Evolutionary conservation across 2,888 invertebrate genomes (phyloP).

Genomic region (Melitaea athalia): DNA sequence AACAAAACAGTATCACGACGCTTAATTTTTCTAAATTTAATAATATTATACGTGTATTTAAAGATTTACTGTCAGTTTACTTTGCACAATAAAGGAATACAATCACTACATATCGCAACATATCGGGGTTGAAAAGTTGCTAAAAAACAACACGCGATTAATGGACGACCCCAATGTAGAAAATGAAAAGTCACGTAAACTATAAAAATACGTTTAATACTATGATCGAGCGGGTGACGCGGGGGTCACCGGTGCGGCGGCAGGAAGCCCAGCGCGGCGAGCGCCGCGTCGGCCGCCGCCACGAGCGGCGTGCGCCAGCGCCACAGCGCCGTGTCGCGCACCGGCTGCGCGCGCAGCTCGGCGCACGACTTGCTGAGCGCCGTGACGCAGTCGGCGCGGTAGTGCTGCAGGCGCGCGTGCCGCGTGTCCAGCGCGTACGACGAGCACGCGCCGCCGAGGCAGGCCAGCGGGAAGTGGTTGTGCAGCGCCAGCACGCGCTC

Average conservation of each 20-base stretch:
- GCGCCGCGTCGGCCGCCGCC: constrained; percentile 85
- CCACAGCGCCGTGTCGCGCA: constrained; percentile 94
- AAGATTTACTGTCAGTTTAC: too few relatives aligned
- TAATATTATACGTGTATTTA: too few relatives aligned
- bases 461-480: constrained; percentile 96
- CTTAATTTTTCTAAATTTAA: too few relatives aligned
- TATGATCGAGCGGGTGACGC: constrained; percentile 45
- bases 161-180: neutral
- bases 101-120: too few relatives aligned
- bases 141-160: too few relatives aligned
- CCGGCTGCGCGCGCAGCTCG: constrained; percentile 90
- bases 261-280: constrained; percentile 88
- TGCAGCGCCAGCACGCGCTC: constrained; percentile 93
- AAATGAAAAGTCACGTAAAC: constrained; percentile 43
- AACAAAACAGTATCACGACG: too few relatives aligned
- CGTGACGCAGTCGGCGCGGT: constrained; percentile 95
- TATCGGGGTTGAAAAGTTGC: too few relatives aligned
- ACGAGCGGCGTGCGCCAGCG: constrained; percentile 91
- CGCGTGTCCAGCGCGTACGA: constrained; percentile 91
- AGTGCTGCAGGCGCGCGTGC: constrained; percentile 95
- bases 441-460: constrained; percentile 91
- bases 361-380: constrained; percentile 92
- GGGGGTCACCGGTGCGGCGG: constrained; percentile 49
- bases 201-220: constrained; percentile 71
- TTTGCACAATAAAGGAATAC: too few relatives aligned